Base-by-base conservation (phyloP, 2,113 vertebrate genomes). In the Xiphorhynchus elegans region DNA sequence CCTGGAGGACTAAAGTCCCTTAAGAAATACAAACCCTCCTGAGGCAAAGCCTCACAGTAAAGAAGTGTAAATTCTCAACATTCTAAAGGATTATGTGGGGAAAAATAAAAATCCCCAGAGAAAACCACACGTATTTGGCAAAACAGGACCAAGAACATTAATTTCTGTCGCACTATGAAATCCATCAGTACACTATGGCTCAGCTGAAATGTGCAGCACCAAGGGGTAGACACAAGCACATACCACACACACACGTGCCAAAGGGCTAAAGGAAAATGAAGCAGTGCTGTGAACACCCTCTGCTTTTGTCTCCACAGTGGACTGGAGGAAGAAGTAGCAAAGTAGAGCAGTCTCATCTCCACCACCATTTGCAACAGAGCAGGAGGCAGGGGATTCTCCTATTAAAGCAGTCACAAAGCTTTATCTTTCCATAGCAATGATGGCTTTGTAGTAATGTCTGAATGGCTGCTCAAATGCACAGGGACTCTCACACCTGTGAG, bases 211-310 rank as follows among this genome's bases (percentile, higher is more conserved):
- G 16, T 2, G 6, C 53, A 42, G 64, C 23, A 75, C 19, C 31
- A 39, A 37, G 49, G 64, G 20, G 11, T 7, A 21, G 60, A 21
- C n/a, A 59, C 20, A 20, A 0, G 0, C 25, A 29, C 11, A 3
- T 5, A 5, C 3, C 50, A 17, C 33, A 26, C 11, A 25, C 17
- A 59, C 9, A 1, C 0, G 0, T 6, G 20, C 39, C 4, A 2
- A 13, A 62, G 66, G 25, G 53, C 72, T 46, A 8, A 21, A 79
- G 53, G 50, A 72, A 87, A 66, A 42, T 1, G 2, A 80, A 89
- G n/a, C 47, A 13, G 11, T 2, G 19, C 14, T 3, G 16, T 21
- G 17, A 64, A 73, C 17, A 37, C 7, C 7, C 33, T 39, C 46
- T 70, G 52, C 37, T 78, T 81, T 35, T 64, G 35, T 16, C 77